Base-by-base conservation (phyloP, 2,113 vertebrate genomes). In the Orientallactaga bullata region DNA sequence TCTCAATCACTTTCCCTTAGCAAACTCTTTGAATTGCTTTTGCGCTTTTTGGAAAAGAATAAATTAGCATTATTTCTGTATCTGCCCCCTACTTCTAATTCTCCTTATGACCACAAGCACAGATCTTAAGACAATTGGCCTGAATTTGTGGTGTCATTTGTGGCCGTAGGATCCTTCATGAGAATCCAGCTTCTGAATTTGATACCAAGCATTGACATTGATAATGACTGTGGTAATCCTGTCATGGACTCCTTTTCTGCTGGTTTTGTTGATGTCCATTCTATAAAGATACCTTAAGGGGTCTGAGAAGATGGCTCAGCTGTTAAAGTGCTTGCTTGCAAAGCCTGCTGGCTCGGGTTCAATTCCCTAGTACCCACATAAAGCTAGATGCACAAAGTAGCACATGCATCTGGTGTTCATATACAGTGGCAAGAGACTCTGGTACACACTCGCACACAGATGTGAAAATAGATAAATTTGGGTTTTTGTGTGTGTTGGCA, bases 71-170 rank as follows among this genome's bases (percentile, higher is more conserved):
- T 86, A 66, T 89, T 87, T 42, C n/a, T n/a, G n/a, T n/a, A 74
- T 78, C 92, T 76, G 26, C 88, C 47, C 42, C 81, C 89, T 77
- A 13, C 32, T 16, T 17, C 12, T 47, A 71, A 7, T 85, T 71
- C 58, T 94, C 42, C 72, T 79, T 76, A 80, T 80, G 77, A 92
- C 66, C 51, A 39, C 51, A 90, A 74, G 32, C 65, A 73, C 60
- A 89, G 60, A 79, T 84, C 74, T 89, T 86, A 85, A 94, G 84
- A 94, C 82, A 89, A 3, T 61, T 61, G 89, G 30, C 63, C 84
- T 91, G 35, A n/a, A 42, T 93, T 77, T 85, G 68, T 42, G 79
- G n/a, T 78, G 42, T 89, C 37, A 77, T 58, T 63, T 87, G 72
- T 94, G 37, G 28, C 74, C 17, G 73, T n/a, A 65, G 9, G 42